Evolutionary conservation across 2,797 vertebrate species (phyloP).

Genomic region (Myripristis murdjan): DNA sequence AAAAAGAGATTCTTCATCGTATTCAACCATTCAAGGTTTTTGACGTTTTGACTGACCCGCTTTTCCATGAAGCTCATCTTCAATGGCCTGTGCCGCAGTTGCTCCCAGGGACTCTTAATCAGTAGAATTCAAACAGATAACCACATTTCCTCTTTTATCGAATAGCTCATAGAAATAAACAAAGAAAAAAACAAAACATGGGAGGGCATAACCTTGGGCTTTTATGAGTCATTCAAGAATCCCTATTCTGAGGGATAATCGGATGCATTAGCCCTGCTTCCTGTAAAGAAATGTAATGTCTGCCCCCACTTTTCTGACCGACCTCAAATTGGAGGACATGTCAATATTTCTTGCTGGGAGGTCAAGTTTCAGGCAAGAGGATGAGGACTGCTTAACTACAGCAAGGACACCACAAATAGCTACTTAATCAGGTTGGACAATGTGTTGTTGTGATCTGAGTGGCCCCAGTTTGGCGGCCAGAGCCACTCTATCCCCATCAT

Average conservation of each 20-base stretch:
- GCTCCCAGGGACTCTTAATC: conserved; percentile 38
- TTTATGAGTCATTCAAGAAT: conserved; percentile 55
- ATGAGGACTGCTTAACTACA: conserved; percentile 78
- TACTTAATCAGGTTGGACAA: conserved; percentile 86
- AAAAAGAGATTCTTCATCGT: conserved; percentile 7
- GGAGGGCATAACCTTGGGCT: conserved; percentile 58
- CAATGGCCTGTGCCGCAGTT: conserved; percentile 16
- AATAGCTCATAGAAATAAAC: conserved; percentile 57
- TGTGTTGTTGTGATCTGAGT: conserved; percentile 86
- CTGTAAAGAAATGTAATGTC: conserved; percentile 81
- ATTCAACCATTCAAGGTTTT: conserved; percentile 21
- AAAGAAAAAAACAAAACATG: conserved; percentile 46
- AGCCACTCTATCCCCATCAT: conserved; percentile 83
- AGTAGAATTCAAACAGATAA: conserved; percentile 39
- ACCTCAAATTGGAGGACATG: conserved; percentile 81
- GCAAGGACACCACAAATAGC: conserved; percentile 82
- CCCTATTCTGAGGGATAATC: conserved; percentile 56
- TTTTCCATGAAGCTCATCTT: conserved; percentile 20
- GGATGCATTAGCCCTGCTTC: conserved; percentile 72
- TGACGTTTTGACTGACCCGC: conserved; percentile 6
- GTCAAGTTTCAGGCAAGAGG: conserved; percentile 82
- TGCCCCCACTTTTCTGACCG: conserved; percentile 65
- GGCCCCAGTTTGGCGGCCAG: conserved; percentile 81
- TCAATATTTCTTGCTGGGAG: conserved; percentile 80
- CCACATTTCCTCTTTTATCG: conserved; percentile 54